A percentile compares a stretch with the other conserved stretches of the same genome.
Evolutionary conservation across 2,113 vertebrate species (phyloP).

Genomic region (Osmerus eperlanus): DNA sequence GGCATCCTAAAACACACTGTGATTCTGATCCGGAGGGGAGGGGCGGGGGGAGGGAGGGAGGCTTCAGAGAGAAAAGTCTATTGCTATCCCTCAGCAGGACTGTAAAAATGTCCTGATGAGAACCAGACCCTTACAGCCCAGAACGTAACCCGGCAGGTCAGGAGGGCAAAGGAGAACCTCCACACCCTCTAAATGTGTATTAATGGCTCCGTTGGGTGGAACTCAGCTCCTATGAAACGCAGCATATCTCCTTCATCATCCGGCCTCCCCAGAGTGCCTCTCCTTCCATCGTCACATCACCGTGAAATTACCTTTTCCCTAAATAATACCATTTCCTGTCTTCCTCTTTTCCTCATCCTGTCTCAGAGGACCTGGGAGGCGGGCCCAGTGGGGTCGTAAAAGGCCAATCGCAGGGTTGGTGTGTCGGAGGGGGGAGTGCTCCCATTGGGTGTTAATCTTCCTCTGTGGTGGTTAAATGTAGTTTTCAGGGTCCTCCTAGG

Average conservation of each 20-base stretch:
- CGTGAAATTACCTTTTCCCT: not conserved
- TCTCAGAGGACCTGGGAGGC: slow-evolving; percentile 21
- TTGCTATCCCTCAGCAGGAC: too few species aligned
- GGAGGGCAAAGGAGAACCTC: not conserved
- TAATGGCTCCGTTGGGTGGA: not conserved
- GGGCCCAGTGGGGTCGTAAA: slow-evolving; percentile 30
- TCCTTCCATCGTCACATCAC: slow-evolving; percentile 1
- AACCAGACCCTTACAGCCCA: too few species aligned
- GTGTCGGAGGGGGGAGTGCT: slow-evolving; percentile 23
- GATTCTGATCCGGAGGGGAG: too few species aligned
- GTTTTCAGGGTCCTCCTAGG: not conserved
- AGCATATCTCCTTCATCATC: too few species aligned
- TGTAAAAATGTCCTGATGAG: too few species aligned
- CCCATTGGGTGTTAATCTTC: slow-evolving; percentile 33
- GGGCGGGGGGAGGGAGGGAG: too few species aligned
- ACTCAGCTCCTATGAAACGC: not conserved
- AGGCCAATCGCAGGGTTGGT: slow-evolving; percentile 27
- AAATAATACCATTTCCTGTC: slow-evolving; percentile 31
- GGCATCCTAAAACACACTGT: not conserved
- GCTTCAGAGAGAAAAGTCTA: too few species aligned
- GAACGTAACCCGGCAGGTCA: not conserved
- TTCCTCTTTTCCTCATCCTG: slow-evolving; percentile 21
- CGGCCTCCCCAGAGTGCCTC: not conserved
- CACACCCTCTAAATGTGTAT: not conserved
- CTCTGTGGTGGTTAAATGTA: not conserved